These are phyloP conservation scores for Eupithecia subfuscata DNA, from an alignment of 2,888 invertebrate species.

Conservation along the genomic window DNA sequence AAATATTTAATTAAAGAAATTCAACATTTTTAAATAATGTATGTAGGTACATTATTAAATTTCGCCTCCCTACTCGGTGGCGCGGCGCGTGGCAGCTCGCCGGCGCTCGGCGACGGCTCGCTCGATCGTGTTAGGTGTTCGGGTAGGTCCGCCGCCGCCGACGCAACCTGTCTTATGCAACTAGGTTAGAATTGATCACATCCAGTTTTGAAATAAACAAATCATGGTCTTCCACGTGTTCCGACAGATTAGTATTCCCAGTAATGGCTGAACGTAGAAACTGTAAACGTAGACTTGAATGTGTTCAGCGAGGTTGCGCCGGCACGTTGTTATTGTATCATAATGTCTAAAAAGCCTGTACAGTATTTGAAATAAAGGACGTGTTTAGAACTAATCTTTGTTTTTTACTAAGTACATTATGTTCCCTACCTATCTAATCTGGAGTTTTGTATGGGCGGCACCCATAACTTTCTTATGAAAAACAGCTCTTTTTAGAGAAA, in stretches of 20 bases:
- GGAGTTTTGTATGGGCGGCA: too few relatives aligned
- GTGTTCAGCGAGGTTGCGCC: conserved; percentile 15
- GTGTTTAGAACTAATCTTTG: conserved; percentile 66
- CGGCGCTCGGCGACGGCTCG: conserved; percentile 5
- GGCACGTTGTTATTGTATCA: conserved; percentile 63
- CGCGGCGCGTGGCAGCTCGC: background rate
- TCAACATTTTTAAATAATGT: background rate
- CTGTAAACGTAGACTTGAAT: background rate
- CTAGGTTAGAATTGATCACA: background rate
- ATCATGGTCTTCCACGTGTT: conserved; percentile 20
- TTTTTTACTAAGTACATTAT: conserved; percentile 34
- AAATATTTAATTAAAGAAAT: background rate
- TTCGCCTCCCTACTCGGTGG: background rate
- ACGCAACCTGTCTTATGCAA: background rate
- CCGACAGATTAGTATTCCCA: background rate
- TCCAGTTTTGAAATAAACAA: background rate
- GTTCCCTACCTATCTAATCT: background rate
- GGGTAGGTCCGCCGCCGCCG: background rate
- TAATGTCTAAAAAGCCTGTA: conserved; percentile 72
- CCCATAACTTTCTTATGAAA: too few relatives aligned
- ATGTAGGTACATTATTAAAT: background rate
- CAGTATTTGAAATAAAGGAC: conserved; percentile 81
- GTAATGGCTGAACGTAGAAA: background rate
- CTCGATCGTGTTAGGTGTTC: conserved; percentile 19
- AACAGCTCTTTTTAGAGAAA: too few relatives aligned